Evolutionary conservation across 2,888 invertebrate species (phyloP), one percentile per base, ranked within the genome.

Genomic region (Liodrosophila aerea): DNA sequence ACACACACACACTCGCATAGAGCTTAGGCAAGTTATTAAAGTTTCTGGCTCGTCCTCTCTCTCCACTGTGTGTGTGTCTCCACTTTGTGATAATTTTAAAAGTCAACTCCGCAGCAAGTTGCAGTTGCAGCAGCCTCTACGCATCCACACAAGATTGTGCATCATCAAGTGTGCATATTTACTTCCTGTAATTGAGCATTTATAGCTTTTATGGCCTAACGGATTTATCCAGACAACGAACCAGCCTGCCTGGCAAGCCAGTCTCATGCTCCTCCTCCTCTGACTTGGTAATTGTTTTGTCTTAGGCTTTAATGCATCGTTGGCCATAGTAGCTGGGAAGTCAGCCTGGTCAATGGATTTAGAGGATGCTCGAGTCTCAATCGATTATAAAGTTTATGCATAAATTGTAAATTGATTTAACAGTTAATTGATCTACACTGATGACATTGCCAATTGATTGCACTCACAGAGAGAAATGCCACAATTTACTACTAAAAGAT

Each of bases 131-230:
- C 22, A 29, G 37, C 16, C 7, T 15, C 36, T 8, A 8, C 36
- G 53, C 60, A 72, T 85, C 80, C 85, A 85, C 81, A 84, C 78
- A 78, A 76, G 80, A 83, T 85, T 84, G 85, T 68, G 85, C 82
- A 84, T 81, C 82, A 84, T 81, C 86, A 77, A 86, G 85, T 86
- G 78, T 78, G 85, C 85, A 78, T 81, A 81, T 86, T 81, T 85
- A 86, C 86, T 81, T 86, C 82, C 86, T 84, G 85, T 81, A 86
- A 81, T 81, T 81, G 86, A 82, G 86, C 85, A 86, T 86, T 81
- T 86, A 81, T 84, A 81, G 85, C 85, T 76, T 78, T 86, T 81
- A 86, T 81, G 86, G 85, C 86, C 85, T 86, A 81, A 81, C 86
- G 86, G 86, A 86, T 80, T 86, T 76, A 47, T 33, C 56, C 69